Evolutionary conservation across 2,888 invertebrate species (phyloP), one percentile per base, ranked within the genome.

Genomic region (Amiota minor): DNA sequence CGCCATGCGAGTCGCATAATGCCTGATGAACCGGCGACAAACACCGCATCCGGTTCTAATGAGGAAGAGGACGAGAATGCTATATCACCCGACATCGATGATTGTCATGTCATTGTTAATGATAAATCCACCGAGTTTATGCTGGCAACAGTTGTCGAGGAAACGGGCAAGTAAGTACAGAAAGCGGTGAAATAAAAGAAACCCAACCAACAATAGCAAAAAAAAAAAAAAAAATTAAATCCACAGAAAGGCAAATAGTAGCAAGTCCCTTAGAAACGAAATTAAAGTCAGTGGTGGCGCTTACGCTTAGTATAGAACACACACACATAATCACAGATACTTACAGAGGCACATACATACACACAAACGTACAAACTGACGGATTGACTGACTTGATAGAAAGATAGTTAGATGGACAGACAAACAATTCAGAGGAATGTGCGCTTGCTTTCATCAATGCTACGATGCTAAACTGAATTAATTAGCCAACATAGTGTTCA

Each of bases 81-180:
- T 82, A 89, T 92, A 81, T 93, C 93, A 59, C 92, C 91, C 65
- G 93, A 94, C 80, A 89, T 92, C 78, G 94, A 93, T 73, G 94
- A 94, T 76, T 95, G 95, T 85, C 95, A 95, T 89, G 94, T 96
- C 83, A 96, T 97, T 88, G 95, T 95, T 62, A 97, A 97, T 90
- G 96, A 97, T 88, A 96, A 95, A 90, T 96, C 96, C 79, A 95
- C 96, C 1, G 97, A 97, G 87, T 96, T 97, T 88, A 96, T 97
- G 91, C 91, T 97, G 80, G 95, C 96, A 49, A 96, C 97, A 3
- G 96, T 97, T 74, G 94, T 94, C 73, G 96, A 96, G 89, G 96
- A 96, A 91, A 93, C 94, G 71, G 93, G 93, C 80, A 92, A 91
- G 95, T 95, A 92, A 94, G 95, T 93, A 78, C 72, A 20, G 35